Base-by-base conservation (phyloP, 1,140 invertebrate species). In the Brachionus asplanchnoidis region DNA sequence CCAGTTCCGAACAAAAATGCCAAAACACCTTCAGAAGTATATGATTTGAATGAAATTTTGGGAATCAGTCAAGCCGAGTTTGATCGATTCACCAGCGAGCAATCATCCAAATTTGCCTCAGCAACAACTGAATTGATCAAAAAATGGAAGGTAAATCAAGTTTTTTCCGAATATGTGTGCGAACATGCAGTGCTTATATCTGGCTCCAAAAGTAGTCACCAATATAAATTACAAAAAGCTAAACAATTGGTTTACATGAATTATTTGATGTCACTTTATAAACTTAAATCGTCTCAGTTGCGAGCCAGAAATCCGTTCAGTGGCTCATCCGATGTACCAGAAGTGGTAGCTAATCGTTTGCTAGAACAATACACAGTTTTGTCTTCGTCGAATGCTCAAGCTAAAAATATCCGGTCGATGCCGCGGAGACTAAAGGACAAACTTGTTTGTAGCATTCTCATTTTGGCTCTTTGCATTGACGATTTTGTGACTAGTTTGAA, bases 381-480 rank as follows among this genome's bases (percentile, higher is more conserved):
- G n/a, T 82, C 79, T 17, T 2, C 53, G 14, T 26, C 20, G 8
- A 77, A 77, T 23, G 73, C 42, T 50, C 73, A 77, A 77, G 32
- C 79, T 12, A 82, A 44, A 46, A 60, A 82, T 28, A 23, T 68
- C 28, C 75, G 85, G 26, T 84, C 46, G 77, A 84, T 85, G 65
- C 82, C 85, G n/a, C 5, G 80, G 17, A 53, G 85, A 17, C 40
- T 85, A 70, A 85, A 85, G 70, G 85, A 85, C 46, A 85, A 85
- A 20, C 20, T 85, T n/a, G 26, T 77, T 14, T 85, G 68, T 73
- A 36, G 84, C 50, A 85, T 85, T 53, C 65, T 85, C n/a, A 83
- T 84, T 68, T 53, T 85, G 32, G 65, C 80, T 6, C 70, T 85
- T 4, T 53, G 60, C 12, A 85, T 85, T 75, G 85, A 85, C 32